A percentile compares a stretch with the other conserved stretches of the same genome.
These are phyloP conservation scores for Brachionus calyciflorus DNA, from an alignment of 1,140 invertebrate genomes.

Conservation along the genomic window DNA sequence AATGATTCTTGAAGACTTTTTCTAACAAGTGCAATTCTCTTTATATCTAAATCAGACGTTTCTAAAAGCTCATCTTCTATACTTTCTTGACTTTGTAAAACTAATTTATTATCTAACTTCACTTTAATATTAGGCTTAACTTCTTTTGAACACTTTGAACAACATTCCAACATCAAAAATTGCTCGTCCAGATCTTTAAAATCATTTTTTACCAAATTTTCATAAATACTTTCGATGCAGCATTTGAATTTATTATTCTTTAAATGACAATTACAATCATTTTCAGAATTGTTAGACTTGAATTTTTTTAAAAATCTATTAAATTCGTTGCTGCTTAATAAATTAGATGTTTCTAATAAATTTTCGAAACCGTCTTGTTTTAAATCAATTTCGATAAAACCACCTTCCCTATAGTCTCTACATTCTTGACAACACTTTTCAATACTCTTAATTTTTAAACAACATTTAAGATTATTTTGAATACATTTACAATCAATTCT, in stretches of 20 bases:
- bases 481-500: not conserved
- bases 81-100: not conserved
- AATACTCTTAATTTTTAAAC: not conserved
- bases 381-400: not conserved
- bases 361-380: not conserved
- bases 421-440: constrained; percentile 21
- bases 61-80: not conserved
- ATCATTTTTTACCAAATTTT: not conserved
- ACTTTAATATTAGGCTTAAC: not conserved
- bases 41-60: not conserved
- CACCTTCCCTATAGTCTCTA: not conserved
- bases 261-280: not conserved
- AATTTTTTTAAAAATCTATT: not conserved
- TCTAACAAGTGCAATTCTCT: constrained; percentile 4
- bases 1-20: constrained; percentile 31
- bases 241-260: constrained; percentile 1
- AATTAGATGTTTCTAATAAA: constrained; percentile 11
- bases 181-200: not conserved
- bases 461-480: not conserved
- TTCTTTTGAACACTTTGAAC: not conserved
- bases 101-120: not conserved
- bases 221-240: constrained; percentile 15
- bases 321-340: not conserved
- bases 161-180: not conserved
- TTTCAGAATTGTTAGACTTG: not conserved